Conservation (phyloP, 1,140 invertebrate genomes). For the Drosophila persimilis region DNA sequence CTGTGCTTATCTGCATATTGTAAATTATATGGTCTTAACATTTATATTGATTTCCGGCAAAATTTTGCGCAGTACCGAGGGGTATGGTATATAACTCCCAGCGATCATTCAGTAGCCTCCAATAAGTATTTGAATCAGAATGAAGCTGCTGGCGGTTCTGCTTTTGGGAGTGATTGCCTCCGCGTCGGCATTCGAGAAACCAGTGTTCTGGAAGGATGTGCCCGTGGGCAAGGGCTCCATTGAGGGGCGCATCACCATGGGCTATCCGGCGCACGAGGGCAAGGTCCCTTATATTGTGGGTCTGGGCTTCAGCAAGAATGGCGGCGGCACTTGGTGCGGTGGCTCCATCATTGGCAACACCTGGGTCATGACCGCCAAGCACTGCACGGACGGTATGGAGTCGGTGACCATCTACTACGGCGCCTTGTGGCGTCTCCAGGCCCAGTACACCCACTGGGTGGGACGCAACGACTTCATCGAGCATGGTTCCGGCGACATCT, state of each 20-base stretch:
- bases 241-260: slow-evolving; percentile 64
- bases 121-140: not conserved
- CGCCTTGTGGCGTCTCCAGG: slow-evolving; percentile 45
- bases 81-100: slow-evolving; percentile 13
- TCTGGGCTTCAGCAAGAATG: slow-evolving; percentile 68
- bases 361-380: slow-evolving; percentile 86
- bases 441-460: slow-evolving; percentile 43
- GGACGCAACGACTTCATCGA: slow-evolving; percentile 35
- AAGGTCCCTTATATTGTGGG: slow-evolving; percentile 84
- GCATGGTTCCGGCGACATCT: slow-evolving; percentile 52
- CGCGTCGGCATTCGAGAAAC: slow-evolving; percentile 22
- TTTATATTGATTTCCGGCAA: slow-evolving; percentile 12
- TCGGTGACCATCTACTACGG: slow-evolving; percentile 58
- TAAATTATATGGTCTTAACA: slow-evolving; percentile 7
- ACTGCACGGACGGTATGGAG: slow-evolving; percentile 82
- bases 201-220: slow-evolving; percentile 16
- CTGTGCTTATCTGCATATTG: slow-evolving; percentile 15
- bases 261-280: slow-evolving; percentile 62
- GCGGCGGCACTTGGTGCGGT: slow-evolving; percentile 84
- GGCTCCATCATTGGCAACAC: slow-evolving; percentile 84
- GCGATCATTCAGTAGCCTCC: slow-evolving; percentile 6
- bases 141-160: slow-evolving; percentile 11
- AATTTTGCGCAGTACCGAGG: no score
- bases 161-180: slow-evolving; percentile 20
- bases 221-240: slow-evolving; percentile 27